Evolutionary conservation across 1,140 invertebrate species (phyloP).

Genomic region (Bursaphelenchus mucronatus): DNA sequence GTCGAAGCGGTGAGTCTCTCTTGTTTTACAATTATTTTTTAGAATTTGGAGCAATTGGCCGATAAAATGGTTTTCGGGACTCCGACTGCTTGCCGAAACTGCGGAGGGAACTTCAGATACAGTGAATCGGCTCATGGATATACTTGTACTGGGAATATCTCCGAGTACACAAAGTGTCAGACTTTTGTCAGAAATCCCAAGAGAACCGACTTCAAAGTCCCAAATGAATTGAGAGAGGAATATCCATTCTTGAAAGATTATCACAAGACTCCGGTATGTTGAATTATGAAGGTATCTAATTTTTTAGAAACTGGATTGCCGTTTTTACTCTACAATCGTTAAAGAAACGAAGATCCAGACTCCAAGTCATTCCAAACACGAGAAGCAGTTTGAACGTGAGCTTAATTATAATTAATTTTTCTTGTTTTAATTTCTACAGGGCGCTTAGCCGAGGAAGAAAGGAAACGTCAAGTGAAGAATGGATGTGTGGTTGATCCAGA

Average conservation of each 20-base stretch:
- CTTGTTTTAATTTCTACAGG: conserved; percentile 22
- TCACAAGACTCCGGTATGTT: conserved; percentile 33
- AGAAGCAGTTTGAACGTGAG: conserved; percentile 5
- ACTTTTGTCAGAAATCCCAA: conserved; percentile 72
- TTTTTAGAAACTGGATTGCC: conserved; percentile 25
- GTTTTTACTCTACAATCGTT: conserved; percentile 23
- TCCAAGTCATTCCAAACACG: conserved; percentile 21
- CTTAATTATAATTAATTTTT: conserved; percentile 23
- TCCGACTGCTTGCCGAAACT: conserved; percentile 74
- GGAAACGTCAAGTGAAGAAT: conserved; percentile 28
- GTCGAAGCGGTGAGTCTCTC: conserved; percentile 22
- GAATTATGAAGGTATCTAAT: conserved; percentile 7
- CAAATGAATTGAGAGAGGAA: conserved; percentile 63
- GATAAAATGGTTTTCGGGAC: conserved; percentile 84
- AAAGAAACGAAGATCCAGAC: conserved; percentile 7
- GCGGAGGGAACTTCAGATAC: conserved; percentile 71
- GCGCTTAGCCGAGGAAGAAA: not conserved
- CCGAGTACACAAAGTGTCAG: conserved; percentile 84
- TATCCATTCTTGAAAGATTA: conserved; percentile 26
- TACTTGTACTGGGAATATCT: conserved; percentile 74
- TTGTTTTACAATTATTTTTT: conserved; percentile 46
- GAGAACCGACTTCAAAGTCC: conserved; percentile 72
- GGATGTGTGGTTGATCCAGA: conserved; percentile 41
- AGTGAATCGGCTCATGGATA: conserved; percentile 67
- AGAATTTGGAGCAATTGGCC: conserved; percentile 74